Conservation (phyloP, 92 coral and sea anemone species). For the Siderastrea siderea region DNA sequence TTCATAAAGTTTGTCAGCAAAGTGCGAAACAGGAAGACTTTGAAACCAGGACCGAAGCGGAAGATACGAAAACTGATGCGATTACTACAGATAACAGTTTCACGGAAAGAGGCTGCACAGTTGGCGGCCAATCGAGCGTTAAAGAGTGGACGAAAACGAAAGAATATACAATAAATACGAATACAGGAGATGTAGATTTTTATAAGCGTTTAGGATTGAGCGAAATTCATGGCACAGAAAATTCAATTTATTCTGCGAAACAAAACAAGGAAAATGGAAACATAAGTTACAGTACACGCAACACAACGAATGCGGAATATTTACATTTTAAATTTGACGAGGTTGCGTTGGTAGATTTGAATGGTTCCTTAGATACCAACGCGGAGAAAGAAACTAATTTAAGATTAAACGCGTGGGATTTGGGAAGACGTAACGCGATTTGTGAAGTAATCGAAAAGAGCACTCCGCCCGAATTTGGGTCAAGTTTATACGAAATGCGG, state of each 20-base stretch:
- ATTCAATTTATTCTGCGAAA: background rate
- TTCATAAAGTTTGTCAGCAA: background rate
- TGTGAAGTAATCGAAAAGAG: slow-evolving; percentile 51
- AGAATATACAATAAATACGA: background rate
- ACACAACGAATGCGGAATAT: background rate
- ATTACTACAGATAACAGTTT: background rate
- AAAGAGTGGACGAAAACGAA: background rate
- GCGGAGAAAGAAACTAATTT: background rate
- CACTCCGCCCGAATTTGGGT: slow-evolving; percentile 26
- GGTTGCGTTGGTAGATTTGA: background rate
- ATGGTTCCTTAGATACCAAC: background rate
- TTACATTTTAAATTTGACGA: background rate
- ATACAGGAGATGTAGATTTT: background rate
- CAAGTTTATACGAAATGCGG: slow-evolving; percentile 46
- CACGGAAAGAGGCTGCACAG: background rate
- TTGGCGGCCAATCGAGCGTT: background rate
- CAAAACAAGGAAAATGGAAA: background rate
- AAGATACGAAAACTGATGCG: background rate
- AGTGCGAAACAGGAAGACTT: slow-evolving; percentile 1
- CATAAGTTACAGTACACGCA: background rate
- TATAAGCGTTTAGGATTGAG: background rate
- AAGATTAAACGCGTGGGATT: background rate
- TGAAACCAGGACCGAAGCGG: background rate
- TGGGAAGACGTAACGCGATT: slow-evolving; percentile 42
- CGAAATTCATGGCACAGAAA: background rate